Evolutionary conservation across 1,140 invertebrate species (phyloP), one percentile per base, ranked within the genome.

Genomic region (Tetraneura akinire): DNA sequence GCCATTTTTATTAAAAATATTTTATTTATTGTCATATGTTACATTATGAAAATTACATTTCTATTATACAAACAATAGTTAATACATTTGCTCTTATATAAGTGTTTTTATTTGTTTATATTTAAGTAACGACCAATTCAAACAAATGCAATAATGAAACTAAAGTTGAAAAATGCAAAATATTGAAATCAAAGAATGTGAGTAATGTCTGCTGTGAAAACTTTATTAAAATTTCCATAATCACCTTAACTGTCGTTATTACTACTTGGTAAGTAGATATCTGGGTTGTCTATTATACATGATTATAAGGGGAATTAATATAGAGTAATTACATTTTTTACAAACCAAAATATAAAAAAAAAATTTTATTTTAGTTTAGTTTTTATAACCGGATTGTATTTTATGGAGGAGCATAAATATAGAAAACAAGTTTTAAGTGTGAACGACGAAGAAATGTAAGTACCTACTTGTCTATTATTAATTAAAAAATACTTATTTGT

Each of bases 381-480:
- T 42, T 60, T 55, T 26, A 78, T 78, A 21, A 45, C 37, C 8
- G 37, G 55, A n/a, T 45, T 78, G 16, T 57, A 62, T 47, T 78
- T 78, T 6, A 78, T 57, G 21, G 74, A 78, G n/a, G 13, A 78
- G 3, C 49, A 45, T 1, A 10, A 78, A 21, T 29, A 71, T 37
- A 62, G 26, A 23, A 76, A 57, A 60, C 73, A 37, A 62, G 3
- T 42, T 0, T 32, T 11, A 57, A n/a, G 32, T 37, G 13, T 26
- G 42, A 74, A 55, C 9, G 32, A 57, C 16, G 9, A 74, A 1
- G 71, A 55, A 21, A n/a, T 55, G 71, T 74, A 9, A 74, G 71
- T 78, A 60, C 3, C 32, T 37, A 37, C 8, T 37, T 37, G 8
- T 4, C 8, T 4, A 37, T 37, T 37, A 37, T 37, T 37, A 37